Evolutionary conservation across 2,797 vertebrate genomes (phyloP), one percentile per base, ranked within the genome.

Genomic region (Enteromius afrohamiltoni): DNA sequence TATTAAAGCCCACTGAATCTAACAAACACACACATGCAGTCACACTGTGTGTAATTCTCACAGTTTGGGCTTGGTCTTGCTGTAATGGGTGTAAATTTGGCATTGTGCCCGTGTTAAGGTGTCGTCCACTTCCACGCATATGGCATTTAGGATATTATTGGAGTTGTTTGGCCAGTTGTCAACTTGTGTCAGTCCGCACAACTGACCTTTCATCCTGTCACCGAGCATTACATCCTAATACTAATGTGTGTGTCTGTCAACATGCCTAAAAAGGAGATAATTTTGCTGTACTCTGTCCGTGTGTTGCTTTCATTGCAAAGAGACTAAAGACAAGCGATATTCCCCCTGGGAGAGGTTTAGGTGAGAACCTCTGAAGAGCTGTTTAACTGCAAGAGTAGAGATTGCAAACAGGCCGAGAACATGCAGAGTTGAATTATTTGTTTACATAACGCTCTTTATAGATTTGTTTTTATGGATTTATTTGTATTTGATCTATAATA

Each of bases 151-250:
- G 62, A 83, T 53, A 79, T 82, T 75, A 47, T 49, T 65, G 42
- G 31, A n/a, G 55, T 77, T 45, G 21, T 77, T 84, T 84, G 74
- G 60, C 85, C 79, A 75, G 58, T 83, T 79, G 77, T 53, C 29
- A 82, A 82, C 75, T 84, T 85, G 53, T 84, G 70, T 82, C 64
- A 82, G 74, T 85, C 65, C 49, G 23, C 70, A 82, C 62, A 83
- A 17, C 53, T 47, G 58, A 79, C 60, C 26, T 29, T 75, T 64
- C 21, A 73, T n/a, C 45, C 53, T 51, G 49, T 75, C 40, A 55
- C 31, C 13, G 21, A 10, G 34, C n/a, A 79, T 84, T 68, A 64
- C 21, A 58, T 65, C 37, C 64, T 79, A 34, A 64, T 6, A 68
- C 49, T 74, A 53, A 53, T 42, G 21, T 40, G 45, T 67, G 13